phyloP scores from a whole-genome alignment of 2,888 invertebrate species.

The Cephus nigrinus region DNA sequence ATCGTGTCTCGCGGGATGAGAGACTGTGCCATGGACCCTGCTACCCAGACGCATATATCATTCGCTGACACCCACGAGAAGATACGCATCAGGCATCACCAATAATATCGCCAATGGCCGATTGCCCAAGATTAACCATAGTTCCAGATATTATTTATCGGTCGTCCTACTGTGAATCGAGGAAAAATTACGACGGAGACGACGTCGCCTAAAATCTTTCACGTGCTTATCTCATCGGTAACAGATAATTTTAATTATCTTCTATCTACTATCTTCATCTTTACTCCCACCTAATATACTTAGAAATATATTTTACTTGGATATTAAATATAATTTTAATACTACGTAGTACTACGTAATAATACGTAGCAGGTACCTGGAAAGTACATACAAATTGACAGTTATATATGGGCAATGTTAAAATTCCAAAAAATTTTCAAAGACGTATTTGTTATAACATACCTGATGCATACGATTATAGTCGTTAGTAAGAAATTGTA shows the following conservation, averaged over 20 bases:
- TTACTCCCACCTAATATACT: neutral
- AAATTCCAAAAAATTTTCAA: neutral
- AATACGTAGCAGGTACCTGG: neutral
- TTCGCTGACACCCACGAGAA: neutral
- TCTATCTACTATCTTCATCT: neutral
- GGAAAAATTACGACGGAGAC: neutral
- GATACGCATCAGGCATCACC: neutral
- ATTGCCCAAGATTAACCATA: conserved; percentile 17
- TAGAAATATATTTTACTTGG: neutral
- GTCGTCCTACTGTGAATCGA: neutral
- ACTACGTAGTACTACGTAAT: too few relatives aligned
- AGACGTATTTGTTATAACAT: neutral
- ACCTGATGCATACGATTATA: neutral
- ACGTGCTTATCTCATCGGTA: neutral
- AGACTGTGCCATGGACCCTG: neutral
- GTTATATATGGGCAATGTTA: neutral
- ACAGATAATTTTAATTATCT: neutral
- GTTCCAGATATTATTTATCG: neutral
- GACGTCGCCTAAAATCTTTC: neutral
- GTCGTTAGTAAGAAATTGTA: neutral
- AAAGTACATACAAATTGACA: neutral
- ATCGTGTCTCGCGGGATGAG: neutral
- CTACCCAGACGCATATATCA: neutral
- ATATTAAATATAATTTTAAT: neutral
- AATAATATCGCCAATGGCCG: neutral